Evolutionary conservation across 2,888 invertebrate genomes (phyloP).

Genomic region (Phengaris alcon): DNA sequence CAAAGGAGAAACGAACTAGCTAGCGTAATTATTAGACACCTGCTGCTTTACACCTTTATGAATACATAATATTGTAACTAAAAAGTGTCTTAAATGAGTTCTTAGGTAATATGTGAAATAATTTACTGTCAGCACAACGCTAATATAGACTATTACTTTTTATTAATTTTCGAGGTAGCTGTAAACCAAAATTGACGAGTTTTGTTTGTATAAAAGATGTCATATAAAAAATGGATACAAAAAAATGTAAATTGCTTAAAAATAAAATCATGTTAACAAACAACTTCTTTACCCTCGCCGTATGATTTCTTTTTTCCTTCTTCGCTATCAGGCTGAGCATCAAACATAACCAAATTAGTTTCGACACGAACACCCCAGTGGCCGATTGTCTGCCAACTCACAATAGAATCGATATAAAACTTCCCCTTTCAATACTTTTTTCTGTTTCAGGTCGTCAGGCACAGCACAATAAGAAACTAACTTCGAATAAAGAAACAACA

Average conservation of each 20-base stretch:
- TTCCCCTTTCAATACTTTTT: conserved; percentile 67
- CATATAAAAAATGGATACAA: neutral
- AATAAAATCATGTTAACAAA: conserved; percentile 41
- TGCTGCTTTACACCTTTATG: conserved; percentile 27
- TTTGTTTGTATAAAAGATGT: neutral
- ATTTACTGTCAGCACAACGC: conserved; percentile 18
- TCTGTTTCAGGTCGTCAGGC: conserved; percentile 68
- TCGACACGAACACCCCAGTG: conserved; percentile 71
- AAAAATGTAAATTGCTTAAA: neutral
- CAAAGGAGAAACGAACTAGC: conserved; percentile 22
- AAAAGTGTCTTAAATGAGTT: conserved; percentile 21
- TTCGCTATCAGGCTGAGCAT: conserved; percentile 65
- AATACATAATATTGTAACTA: conserved; percentile 25
- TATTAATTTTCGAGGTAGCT: neutral
- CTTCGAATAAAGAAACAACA: conserved; percentile 48
- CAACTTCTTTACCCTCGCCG: conserved; percentile 49
- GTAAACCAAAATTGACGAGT: neutral
- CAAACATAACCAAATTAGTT: conserved; percentile 73
- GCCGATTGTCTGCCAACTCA: conserved; percentile 64
- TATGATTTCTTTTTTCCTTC: conserved; percentile 67
- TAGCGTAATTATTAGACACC: conserved; percentile 25
- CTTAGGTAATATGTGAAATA: conserved; percentile 13
- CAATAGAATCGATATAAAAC: conserved; percentile 70
- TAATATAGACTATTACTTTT: conserved; percentile 15
- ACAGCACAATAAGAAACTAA: conserved; percentile 59